Base-by-base conservation (phyloP, 2,888 invertebrate species). In the Rhopalosiphum nymphaeae region DNA sequence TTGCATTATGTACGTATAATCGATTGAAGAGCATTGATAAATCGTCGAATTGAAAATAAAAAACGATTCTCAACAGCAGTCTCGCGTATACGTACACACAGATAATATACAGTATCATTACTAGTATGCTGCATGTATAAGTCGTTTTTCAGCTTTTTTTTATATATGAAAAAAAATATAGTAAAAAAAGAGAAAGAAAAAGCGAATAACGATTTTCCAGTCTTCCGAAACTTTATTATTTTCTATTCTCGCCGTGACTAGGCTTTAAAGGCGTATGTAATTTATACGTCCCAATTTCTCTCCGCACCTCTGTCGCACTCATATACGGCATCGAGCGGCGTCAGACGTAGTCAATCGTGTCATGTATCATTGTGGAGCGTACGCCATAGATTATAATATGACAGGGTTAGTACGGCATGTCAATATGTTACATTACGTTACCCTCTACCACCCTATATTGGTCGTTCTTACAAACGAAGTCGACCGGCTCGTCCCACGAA, bases 171-270 rank as follows among this genome's bases (percentile, higher is more conserved):
- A 36, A 78, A 78, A 21, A 36, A 78, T 16, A 67, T 10, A 61
- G 29, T 29, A 61, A 29, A n/a, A 46, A 36, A 67, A 36, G 16
- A 16, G 21, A 78, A 36, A 36, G 21, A 78, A 78, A 78, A 78
- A 78, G 9, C 78, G 78, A 78, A 78, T 78, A 78, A 78, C 36
- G 78, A 78, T 78, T 78, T 78, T 78, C 78, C 36, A 78, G 78
- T 78, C 36, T 78, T 78, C 25, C 21, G 9, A 36, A 78, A 78
- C 78, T 78, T 78, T 78, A 36, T 78, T 78, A 21, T 78, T 78
- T 78, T 36, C 78, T 78, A 78, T 78, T 36, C 78, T 78, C 78
- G 21, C 78, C 36, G 78, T 42, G 78, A 36, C 21, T 78, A 36
- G 61, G n/a, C 67, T 67, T 67, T 67, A 36, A 78, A 78, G 36